Evolutionary conservation across 2,888 invertebrate genomes (phyloP).

Genomic region (Heteromurus nitidus): DNA sequence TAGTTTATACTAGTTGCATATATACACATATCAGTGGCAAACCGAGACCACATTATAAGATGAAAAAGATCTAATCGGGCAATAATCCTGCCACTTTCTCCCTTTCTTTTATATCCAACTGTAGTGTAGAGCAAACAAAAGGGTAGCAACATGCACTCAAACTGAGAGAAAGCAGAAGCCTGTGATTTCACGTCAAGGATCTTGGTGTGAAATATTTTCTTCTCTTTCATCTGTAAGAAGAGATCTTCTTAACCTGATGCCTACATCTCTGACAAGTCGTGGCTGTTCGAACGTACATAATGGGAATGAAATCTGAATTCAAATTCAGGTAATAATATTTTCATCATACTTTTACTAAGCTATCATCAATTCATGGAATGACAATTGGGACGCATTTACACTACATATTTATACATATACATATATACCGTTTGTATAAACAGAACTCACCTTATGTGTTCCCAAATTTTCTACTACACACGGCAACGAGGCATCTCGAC

Average conservation of each 20-base stretch:
- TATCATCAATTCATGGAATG: no score
- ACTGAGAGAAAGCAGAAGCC: neutral
- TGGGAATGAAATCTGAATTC: neutral
- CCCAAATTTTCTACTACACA: conserved; percentile 94
- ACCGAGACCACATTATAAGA: conserved; percentile 30
- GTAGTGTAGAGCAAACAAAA: conserved; percentile 38
- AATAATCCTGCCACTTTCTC: conserved; percentile 71
- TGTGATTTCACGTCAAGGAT: conserved; percentile 11
- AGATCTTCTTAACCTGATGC: neutral
- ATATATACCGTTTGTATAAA: neutral
- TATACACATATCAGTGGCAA: neutral
- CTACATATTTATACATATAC: neutral
- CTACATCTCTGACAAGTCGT: no score
- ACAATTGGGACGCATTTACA: no score
- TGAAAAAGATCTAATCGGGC: conserved; percentile 69
- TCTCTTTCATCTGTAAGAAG: conserved; percentile 37
- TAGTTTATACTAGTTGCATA: neutral
- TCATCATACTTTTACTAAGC: neutral
- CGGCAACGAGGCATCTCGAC: conserved; percentile 90
- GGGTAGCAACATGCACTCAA: neutral
- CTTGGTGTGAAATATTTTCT: conserved; percentile 26
- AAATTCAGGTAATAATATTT: neutral
- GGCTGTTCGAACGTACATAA: no score
- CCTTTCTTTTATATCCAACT: conserved; percentile 5
- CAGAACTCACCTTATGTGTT: conserved; percentile 84